Evolutionary conservation across 2,797 vertebrate species (phyloP).

Genomic region (Staurois parvus): DNA sequence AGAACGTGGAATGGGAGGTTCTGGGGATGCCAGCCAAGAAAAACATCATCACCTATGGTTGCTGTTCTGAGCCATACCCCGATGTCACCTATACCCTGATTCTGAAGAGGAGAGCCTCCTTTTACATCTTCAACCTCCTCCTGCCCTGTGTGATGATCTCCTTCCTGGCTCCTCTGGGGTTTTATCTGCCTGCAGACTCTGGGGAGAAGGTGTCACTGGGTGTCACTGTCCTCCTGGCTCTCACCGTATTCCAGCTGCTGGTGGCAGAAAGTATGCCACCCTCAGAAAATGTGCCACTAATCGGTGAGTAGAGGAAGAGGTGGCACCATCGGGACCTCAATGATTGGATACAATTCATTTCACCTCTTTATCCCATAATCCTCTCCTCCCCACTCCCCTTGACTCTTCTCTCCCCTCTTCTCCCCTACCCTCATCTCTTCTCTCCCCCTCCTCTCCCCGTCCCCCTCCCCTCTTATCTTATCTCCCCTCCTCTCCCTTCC

Average conservation of each 20-base stretch:
- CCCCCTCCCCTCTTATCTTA: no score
- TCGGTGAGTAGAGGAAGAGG: slow-evolving; percentile 78
- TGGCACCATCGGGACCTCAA: no score
- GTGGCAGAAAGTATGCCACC: slow-evolving; percentile 94
- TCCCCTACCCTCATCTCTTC: no score
- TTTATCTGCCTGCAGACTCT: slow-evolving; percentile 89
- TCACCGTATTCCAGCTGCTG: slow-evolving; percentile 91
- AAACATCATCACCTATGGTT: slow-evolving; percentile 86
- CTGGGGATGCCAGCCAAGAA: slow-evolving; percentile 88
- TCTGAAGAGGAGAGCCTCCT: slow-evolving; percentile 86
- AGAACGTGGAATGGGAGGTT: slow-evolving; percentile 92
- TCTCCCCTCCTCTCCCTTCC: no score
- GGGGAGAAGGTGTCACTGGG: slow-evolving; percentile 92
- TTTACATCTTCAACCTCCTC: slow-evolving; percentile 92
- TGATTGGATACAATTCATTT: no score
- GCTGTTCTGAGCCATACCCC: slow-evolving; percentile 91
- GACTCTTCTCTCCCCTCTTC: no score
- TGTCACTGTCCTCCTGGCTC: slow-evolving; percentile 89
- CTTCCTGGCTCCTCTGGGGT: slow-evolving; percentile 87
- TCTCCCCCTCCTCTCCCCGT: no score
- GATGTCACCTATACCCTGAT: slow-evolving; percentile 89
- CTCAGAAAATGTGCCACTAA: slow-evolving; percentile 88
- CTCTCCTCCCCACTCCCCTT: no score
- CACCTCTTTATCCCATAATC: no score
- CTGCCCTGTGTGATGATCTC: slow-evolving; percentile 93